Percentiles rank a stretch among this genome's conserved stretches.
Conservation (phyloP, 2,113 vertebrate species). For the Nycticorax nycticorax region DNA sequence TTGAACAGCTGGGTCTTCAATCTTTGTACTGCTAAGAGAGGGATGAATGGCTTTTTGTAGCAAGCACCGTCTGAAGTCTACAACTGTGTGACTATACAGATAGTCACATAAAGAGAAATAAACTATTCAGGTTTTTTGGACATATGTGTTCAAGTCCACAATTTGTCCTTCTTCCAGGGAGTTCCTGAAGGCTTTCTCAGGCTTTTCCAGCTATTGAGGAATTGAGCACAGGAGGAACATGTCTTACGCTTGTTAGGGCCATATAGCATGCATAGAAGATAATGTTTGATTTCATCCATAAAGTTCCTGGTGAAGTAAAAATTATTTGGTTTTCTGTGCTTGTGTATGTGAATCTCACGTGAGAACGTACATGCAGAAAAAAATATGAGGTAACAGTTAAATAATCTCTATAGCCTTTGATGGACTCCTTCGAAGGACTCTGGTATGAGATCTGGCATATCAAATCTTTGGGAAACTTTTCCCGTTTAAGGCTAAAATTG, state of each 20-base stretch:
- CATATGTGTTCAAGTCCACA: background rate
- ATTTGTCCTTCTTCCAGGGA: background rate
- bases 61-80: background rate
- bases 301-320: background rate
- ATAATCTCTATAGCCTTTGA: background rate
- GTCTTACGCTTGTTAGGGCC: background rate
- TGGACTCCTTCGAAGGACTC: background rate
- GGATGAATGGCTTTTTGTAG: background rate
- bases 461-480: background rate
- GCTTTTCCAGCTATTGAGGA: background rate
- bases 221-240: background rate
- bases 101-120: background rate
- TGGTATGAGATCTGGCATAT: background rate
- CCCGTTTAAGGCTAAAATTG: background rate
- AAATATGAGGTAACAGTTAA: background rate
- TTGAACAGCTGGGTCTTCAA: background rate
- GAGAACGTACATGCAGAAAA: background rate
- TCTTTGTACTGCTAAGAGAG: background rate
- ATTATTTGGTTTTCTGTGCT: background rate
- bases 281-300: background rate
- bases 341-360: background rate
- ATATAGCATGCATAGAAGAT: background rate
- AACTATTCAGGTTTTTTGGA: background rate
- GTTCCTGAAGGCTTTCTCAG: background rate
- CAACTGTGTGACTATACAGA: background rate